A percentile compares a stretch with the other conserved stretches of the same genome.
phyloP scores from a whole-genome alignment of 2,888 invertebrate species.

The Metopia argyrocephala region DNA sequence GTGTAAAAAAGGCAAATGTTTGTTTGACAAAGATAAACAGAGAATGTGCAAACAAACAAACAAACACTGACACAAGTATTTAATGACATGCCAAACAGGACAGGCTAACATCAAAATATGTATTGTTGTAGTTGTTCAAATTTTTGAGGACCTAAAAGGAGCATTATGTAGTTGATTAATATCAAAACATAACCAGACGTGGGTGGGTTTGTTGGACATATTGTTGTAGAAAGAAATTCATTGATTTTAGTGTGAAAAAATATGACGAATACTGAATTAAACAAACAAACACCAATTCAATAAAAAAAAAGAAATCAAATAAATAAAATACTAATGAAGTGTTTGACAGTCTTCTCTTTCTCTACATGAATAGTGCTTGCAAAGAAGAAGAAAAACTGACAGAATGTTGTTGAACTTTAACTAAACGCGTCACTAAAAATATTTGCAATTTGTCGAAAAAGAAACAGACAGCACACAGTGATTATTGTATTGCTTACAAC shows the following conservation, averaged over 20 bases:
- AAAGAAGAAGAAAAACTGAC: neutral
- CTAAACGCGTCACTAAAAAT: neutral
- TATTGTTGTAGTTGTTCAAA: neutral
- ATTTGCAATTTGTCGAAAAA: slow-evolving; percentile 51
- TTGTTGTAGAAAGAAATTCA: neutral
- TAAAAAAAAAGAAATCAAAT: neutral
- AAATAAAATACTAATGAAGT: neutral
- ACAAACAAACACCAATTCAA: neutral
- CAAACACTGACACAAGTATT: neutral
- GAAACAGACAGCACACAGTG: slow-evolving; percentile 20
- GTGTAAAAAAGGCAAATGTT: neutral
- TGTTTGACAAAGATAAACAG: neutral
- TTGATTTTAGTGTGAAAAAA: neutral
- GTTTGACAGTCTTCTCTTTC: neutral
- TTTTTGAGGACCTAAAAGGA: neutral
- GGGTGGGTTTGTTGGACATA: neutral
- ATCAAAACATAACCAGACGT: neutral
- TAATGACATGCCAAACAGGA: neutral
- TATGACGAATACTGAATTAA: neutral
- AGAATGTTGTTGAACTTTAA: neutral
- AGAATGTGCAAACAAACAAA: neutral
- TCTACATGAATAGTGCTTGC: neutral
- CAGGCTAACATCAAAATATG: neutral
- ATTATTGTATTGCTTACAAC: slow-evolving; percentile 1
- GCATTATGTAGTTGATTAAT: too few relatives aligned